phyloP scores from a whole-genome alignment of 2,888 invertebrate species.

The Callyntrura sp. region DNA sequence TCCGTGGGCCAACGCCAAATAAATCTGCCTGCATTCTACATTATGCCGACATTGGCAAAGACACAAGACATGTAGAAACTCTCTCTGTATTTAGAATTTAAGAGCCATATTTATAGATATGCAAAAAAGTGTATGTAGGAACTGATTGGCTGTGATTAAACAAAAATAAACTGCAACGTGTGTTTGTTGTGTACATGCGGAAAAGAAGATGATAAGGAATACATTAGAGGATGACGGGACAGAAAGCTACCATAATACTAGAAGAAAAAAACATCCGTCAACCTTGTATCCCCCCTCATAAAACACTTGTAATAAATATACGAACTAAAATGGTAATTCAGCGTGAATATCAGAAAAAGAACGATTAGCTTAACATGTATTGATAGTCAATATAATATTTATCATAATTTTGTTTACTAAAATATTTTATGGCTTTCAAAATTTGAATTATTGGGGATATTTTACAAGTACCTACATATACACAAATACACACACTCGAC shows the following conservation, averaged over 20 bases:
- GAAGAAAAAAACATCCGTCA: background rate
- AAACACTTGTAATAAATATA: background rate
- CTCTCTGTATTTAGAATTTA: background rate
- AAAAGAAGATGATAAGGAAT: background rate
- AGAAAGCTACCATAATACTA: too few species aligned
- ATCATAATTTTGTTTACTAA: too few species aligned
- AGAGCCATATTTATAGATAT: background rate
- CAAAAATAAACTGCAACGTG: conserved; percentile 9
- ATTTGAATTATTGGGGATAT: too few species aligned
- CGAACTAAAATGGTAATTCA: too few species aligned
- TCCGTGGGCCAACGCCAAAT: too few species aligned
- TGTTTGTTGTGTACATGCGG: background rate
- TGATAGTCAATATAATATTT: too few species aligned
- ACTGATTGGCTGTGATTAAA: background rate
- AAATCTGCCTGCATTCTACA: background rate
- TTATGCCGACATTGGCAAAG: conserved; percentile 13
- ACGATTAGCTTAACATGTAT: too few species aligned
- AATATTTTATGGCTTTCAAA: too few species aligned
- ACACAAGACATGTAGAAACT: background rate
- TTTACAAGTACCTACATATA: too few species aligned
- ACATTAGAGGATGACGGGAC: too few species aligned
- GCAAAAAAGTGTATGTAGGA: background rate
- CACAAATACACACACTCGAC: too few species aligned
- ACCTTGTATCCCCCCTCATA: conserved; percentile 19
- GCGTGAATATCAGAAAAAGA: too few species aligned